Percentiles rank a stretch among this genome's conserved stretches.
Conservation (phyloP, 2,797 vertebrate genomes). For the Labroides dimidiatus region DNA sequence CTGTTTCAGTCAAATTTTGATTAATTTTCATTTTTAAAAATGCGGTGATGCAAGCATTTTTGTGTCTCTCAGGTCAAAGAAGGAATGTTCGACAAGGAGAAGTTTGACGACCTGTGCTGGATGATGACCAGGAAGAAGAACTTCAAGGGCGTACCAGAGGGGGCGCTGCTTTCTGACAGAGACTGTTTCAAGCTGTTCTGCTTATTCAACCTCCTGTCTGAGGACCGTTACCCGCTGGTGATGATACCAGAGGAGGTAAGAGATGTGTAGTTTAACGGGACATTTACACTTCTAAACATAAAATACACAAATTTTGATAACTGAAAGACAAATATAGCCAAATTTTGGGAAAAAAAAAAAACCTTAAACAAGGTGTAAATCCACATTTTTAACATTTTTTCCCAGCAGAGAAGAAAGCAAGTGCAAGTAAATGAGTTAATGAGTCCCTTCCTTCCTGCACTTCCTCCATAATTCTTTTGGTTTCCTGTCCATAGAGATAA, state of each 20-base stretch:
- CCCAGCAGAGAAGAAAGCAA: slow-evolving; percentile 38
- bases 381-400: slow-evolving; percentile 14
- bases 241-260: slow-evolving; percentile 86
- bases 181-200: slow-evolving; percentile 88
- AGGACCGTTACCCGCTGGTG: slow-evolving; percentile 86
- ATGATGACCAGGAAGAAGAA: slow-evolving; percentile 88
- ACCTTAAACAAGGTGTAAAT: background rate
- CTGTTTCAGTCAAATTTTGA: too few species aligned
- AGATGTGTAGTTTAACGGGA: too few species aligned
- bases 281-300: rapidly evolving
- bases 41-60: background rate
- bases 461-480: slow-evolving; percentile 61
- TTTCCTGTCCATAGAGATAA: slow-evolving; percentile 71
- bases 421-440: slow-evolving; percentile 64
- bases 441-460: slow-evolving; percentile 73
- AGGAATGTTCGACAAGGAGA: slow-evolving; percentile 86
- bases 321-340: background rate
- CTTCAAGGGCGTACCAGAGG: slow-evolving; percentile 60
- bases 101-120: slow-evolving; percentile 87
- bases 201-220: slow-evolving; percentile 87
- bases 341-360: background rate
- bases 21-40: too few species aligned
- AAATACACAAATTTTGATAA: background rate
- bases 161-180: slow-evolving; percentile 70
- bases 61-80: slow-evolving; percentile 78